Evolutionary conservation across 2,113 vertebrate species (phyloP).

Genomic region (Tylochromis polylepis): DNA sequence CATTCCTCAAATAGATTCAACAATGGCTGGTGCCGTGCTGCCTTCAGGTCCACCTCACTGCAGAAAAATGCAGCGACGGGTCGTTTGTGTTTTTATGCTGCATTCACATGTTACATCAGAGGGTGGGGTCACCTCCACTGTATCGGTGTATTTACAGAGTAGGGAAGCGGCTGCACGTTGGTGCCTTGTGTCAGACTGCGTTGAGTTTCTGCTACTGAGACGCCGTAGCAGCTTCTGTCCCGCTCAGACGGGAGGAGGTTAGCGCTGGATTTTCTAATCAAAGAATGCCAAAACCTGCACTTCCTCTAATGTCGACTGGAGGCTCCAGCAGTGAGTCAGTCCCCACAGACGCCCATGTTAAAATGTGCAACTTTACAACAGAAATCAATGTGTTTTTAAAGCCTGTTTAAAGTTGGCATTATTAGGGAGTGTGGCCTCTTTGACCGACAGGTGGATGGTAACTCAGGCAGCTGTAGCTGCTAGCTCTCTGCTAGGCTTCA

Average conservation of each 20-base stretch:
- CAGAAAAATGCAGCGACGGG: background rate
- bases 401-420: background rate
- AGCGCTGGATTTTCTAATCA: background rate
- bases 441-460: background rate
- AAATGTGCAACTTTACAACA: background rate
- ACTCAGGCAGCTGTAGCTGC: background rate
- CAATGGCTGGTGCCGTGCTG: background rate
- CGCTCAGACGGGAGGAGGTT: background rate
- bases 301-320: background rate
- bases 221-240: background rate
- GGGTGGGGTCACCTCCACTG: background rate
- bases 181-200: background rate
- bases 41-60: background rate
- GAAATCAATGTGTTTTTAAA: background rate
- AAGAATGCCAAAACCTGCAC: background rate
- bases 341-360: background rate
- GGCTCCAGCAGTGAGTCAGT: background rate
- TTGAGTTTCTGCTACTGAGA: background rate
- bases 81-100: background rate
- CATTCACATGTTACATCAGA: background rate
- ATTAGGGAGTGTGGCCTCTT: background rate
- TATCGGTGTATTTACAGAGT: background rate
- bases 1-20: background rate
- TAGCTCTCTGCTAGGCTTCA: background rate
- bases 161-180: background rate